Percentiles rank a stretch among this genome's conserved stretches.
These are phyloP conservation scores for Amphimedon queenslandica DNA, from an alignment of 37 sponge, comb jelly and placozoan species.

Conservation along the genomic window DNA sequence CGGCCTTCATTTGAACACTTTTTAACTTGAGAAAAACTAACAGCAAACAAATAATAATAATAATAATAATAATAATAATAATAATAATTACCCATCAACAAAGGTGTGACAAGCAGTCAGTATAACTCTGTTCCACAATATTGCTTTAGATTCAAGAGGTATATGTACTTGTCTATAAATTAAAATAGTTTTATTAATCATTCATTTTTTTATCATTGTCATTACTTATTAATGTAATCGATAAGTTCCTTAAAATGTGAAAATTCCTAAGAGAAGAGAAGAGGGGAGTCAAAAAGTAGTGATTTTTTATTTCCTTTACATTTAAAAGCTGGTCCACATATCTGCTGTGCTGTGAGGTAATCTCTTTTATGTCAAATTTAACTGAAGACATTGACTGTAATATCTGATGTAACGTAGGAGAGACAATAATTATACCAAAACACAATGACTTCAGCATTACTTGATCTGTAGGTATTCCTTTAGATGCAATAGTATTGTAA, in stretches of 20 bases:
- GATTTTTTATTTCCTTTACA: conserved; percentile 24
- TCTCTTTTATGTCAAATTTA: conserved; percentile 90
- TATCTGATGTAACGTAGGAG: no score
- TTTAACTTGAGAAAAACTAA: conserved; percentile 72
- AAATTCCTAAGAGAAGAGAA: conserved; percentile 20
- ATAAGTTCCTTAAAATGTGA: neutral
- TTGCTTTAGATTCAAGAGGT: conserved; percentile 37
- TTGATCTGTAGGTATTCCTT: conserved; percentile 43
- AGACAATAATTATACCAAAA: no score
- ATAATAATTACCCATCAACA: conserved; percentile 74
- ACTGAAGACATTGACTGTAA: conserved; percentile 66
- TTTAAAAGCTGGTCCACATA: conserved; percentile 78
- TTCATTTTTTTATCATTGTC: neutral
- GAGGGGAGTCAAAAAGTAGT: no score
- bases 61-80: neutral
- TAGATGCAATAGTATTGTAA: conserved; percentile 55
- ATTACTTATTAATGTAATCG: conserved; percentile 26
- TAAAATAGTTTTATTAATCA: neutral
- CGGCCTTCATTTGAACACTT: conserved; percentile 92
- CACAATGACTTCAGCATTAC: no score
- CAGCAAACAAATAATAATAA: neutral
- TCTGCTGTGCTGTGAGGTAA: conserved; percentile 84
- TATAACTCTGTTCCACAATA: conserved; percentile 72
- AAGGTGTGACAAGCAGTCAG: conserved; percentile 46
- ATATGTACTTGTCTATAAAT: conserved; percentile 33